Conservation (phyloP, 2,888 invertebrate genomes). For the Conops quadrifasciatus region DNA sequence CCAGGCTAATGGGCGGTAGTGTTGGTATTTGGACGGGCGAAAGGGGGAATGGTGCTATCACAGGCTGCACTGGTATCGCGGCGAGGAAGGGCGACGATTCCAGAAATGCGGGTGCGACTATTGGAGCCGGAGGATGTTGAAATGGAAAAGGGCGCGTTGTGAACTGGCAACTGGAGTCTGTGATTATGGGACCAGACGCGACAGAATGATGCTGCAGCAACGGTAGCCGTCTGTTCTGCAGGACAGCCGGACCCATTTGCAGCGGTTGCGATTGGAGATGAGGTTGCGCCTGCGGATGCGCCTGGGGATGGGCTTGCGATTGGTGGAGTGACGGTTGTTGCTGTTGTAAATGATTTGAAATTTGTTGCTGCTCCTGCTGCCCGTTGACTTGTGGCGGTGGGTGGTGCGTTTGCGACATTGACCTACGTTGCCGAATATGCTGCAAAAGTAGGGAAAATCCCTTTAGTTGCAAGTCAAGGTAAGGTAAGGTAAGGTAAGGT, state of each 20-base stretch:
- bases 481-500: conserved; percentile 4
- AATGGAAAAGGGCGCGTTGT: conserved; percentile 68
- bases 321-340: conserved; percentile 48
- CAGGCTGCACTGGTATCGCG: conserved; percentile 70
- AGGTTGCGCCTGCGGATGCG: neutral
- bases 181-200: conserved; percentile 49
- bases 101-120: conserved; percentile 61
- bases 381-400: conserved; percentile 41
- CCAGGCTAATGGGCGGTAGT: conserved; percentile 55
- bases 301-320: conserved; percentile 40
- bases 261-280: conserved; percentile 21
- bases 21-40: conserved; percentile 62
- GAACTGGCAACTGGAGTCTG: conserved; percentile 63
- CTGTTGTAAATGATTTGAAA: conserved; percentile 33
- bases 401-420: conserved; percentile 31
- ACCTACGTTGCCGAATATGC: conserved; percentile 42
- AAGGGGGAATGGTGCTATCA: conserved; percentile 67
- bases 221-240: conserved; percentile 50
- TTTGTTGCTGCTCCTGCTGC: conserved; percentile 45
- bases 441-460: neutral
- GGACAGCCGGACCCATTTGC: conserved; percentile 35
- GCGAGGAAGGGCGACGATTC: conserved; percentile 69
- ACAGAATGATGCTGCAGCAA: conserved; percentile 50
- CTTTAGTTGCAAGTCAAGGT: neutral
- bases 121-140: conserved; percentile 57